These are phyloP conservation scores for Meriones unguiculatus DNA, from an alignment of 2,113 vertebrate species.

Conservation along the genomic window DNA sequence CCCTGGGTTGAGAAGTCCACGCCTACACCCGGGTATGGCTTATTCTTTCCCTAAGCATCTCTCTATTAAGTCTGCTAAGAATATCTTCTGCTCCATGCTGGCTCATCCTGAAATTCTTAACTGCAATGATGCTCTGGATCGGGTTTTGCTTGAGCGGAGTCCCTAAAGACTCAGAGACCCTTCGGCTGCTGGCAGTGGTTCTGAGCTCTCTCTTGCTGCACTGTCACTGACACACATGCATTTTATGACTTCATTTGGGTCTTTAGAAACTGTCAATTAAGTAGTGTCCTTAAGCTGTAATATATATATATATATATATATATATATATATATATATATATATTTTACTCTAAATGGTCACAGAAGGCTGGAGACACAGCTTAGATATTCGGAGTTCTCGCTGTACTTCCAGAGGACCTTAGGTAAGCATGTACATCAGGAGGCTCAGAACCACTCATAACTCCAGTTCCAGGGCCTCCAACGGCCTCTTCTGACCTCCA, in stretches of 20 bases:
- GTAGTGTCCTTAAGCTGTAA: background rate
- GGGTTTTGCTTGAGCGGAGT: background rate
- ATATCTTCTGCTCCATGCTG: background rate
- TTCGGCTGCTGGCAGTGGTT: too few species aligned
- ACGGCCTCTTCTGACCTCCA: background rate
- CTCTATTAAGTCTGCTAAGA: background rate
- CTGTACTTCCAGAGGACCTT: background rate
- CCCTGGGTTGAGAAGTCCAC: background rate
- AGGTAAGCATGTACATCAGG: background rate
- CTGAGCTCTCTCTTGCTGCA: background rate
- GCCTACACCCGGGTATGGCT: background rate
- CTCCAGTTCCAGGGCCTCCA: background rate
- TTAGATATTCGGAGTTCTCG: background rate
- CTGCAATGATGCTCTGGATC: background rate
- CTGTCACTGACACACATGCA: accelerated
- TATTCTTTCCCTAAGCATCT: background rate
- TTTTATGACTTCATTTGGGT: slow-evolving; percentile 51
- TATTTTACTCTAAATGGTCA: background rate
- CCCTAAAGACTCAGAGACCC: too few species aligned
- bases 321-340: too few species aligned
- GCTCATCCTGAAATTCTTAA: background rate
- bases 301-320: too few species aligned
- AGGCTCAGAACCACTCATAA: background rate
- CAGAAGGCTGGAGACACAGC: background rate
- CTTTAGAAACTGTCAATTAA: background rate